These are phyloP conservation scores for Pluvianellus socialis DNA, from an alignment of 2,113 vertebrate species.

Conservation along the genomic window DNA sequence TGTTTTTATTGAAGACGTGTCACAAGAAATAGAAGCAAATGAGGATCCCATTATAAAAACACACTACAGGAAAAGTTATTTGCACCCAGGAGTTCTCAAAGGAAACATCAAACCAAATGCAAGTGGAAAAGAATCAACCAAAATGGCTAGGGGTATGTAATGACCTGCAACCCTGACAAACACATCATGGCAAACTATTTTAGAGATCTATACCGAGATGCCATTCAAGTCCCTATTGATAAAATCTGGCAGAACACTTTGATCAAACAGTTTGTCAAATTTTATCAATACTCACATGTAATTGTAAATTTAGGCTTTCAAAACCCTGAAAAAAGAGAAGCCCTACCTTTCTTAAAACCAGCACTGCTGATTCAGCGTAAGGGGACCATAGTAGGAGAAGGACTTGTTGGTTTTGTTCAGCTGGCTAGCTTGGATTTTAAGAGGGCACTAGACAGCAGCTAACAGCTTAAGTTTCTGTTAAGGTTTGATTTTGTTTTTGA, in stretches of 20 bases:
- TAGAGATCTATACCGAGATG: neutral
- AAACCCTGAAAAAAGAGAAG: neutral
- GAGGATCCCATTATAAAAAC: neutral
- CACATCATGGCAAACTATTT: neutral
- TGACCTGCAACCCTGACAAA: neutral
- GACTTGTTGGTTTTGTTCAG: neutral
- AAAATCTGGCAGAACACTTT: neutral
- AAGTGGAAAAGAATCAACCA: neutral
- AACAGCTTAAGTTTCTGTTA: neutral
- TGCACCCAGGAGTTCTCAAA: neutral
- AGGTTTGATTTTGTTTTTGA: neutral
- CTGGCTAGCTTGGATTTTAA: neutral
- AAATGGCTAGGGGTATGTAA: neutral
- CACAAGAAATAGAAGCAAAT: neutral
- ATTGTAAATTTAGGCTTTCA: neutral
- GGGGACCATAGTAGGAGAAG: neutral
- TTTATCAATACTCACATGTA: neutral
- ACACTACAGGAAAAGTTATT: neutral
- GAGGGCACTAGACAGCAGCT: neutral
- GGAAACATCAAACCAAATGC: neutral
- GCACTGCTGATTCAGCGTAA: neutral
- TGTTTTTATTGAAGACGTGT: neutral
- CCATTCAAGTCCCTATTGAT: neutral
- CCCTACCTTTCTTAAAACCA: neutral
- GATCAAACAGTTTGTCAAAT: neutral